Base-by-base conservation (phyloP, 2,888 invertebrate genomes). In the Agrotis clavis region DNA sequence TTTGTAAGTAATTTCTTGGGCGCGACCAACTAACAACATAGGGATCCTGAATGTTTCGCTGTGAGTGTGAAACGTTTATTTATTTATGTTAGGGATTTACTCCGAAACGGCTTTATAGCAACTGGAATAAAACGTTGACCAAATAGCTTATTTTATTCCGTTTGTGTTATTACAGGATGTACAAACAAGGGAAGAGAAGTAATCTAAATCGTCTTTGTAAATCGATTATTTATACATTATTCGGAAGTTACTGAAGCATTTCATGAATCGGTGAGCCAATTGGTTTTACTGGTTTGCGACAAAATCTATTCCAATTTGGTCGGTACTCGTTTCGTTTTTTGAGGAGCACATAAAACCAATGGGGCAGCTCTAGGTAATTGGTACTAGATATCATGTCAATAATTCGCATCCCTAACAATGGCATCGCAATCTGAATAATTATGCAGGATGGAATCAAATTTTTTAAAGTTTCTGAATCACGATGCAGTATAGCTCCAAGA, bases 81-180 rank as follows among this genome's bases (percentile, higher is more conserved):
- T 73, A 67, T 82, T 72, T 81, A 53, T 69, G 64, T 77, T 81
- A 57, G 56, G 54, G 60, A 61, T 77, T 81, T 77, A 45, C 30
- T 63, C 14, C 21, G 50, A 69, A 63, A 63, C 50, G 62, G 67
- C 63, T 81, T 76, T 61, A n/a, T n/a, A 57, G 51, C 25, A 64
- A 68, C 48, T 59, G 60, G 30, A 81, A 68, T 60, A 76, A 63
- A 63, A 81, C 30, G 35, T 77, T 68, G n/a, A 63, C 76, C 16
- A 13, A 64, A 60, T 41, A 62, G 62, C 14, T 67, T 59, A 54
- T 50, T 74, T 74, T 41, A 51, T 80, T 74, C 19, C 35, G 19
- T 64, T 47, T 50, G 25, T 51, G 53, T 64, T 60, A 45, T 63
- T 74, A 53, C 7, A 61, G n/a, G 21, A 48, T 78, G 14, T 57